A percentile compares a stretch with the other conserved stretches of the same genome.
Conservation (phyloP, 2,888 invertebrate genomes). For the Dryadula phaetusa region DNA sequence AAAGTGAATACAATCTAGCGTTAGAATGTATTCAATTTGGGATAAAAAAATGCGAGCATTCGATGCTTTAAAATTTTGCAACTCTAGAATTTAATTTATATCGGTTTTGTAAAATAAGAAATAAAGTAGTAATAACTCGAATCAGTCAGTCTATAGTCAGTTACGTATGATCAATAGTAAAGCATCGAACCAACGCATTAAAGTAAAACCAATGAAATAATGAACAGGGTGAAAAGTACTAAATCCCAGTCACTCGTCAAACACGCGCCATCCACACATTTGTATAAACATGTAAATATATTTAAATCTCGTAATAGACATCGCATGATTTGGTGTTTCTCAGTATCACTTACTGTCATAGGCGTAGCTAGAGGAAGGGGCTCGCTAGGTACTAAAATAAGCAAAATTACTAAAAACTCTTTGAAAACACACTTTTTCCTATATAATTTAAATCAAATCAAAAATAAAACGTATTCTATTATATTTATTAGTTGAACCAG, state of each 20-base stretch:
- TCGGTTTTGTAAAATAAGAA: neutral
- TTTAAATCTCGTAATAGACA: constrained; percentile 49
- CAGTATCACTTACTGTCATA: constrained; percentile 37
- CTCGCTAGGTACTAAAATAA: neutral
- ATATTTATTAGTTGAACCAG: no score
- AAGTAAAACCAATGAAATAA: constrained; percentile 42
- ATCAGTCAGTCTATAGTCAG: neutral
- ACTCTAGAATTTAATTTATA: neutral
- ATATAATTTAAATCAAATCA: no score
- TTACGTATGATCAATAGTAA: neutral
- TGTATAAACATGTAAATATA: constrained; percentile 54
- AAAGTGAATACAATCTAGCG: constrained; percentile 67
- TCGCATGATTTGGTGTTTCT: constrained; percentile 50
- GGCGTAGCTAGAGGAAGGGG: constrained; percentile 20
- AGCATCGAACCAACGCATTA: constrained; percentile 24
- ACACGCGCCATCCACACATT: constrained; percentile 42
- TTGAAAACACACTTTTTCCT: neutral
- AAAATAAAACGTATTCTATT: no score
- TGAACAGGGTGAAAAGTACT: constrained; percentile 64
- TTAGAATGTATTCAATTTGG: constrained; percentile 65
- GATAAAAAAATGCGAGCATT: constrained; percentile 37
- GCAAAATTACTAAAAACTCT: neutral
- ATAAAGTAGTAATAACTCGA: neutral
- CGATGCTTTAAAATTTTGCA: constrained; percentile 12
- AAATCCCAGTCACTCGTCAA: constrained; percentile 46